A percentile compares a stretch with the other conserved stretches of the same genome.
phyloP scores from a whole-genome alignment of 1,140 invertebrate genomes.

The Temnothorax nylanderi region DNA sequence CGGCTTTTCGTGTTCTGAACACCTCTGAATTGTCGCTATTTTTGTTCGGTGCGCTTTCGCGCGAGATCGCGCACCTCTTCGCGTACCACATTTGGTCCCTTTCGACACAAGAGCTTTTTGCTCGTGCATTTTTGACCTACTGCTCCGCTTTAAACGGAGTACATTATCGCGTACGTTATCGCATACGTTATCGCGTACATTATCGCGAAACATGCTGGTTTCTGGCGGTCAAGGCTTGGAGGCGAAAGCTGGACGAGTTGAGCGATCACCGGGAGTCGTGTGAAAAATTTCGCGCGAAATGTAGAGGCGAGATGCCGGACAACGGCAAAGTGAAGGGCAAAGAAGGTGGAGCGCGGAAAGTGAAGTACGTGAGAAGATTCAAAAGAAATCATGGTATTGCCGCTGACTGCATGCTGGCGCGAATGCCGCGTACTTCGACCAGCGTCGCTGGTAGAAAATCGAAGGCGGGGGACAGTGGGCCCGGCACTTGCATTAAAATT shows the following conservation, averaged over 20 bases:
- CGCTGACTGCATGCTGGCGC: conserved; percentile 13
- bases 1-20: neutral
- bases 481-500: conserved; percentile 50
- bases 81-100: neutral
- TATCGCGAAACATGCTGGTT: neutral
- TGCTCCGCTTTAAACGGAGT: neutral
- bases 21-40: neutral
- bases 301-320: neutral
- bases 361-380: conserved; percentile 61
- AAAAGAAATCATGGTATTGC: conserved; percentile 35
- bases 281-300: neutral
- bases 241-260: neutral
- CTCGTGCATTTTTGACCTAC: conserved; percentile 18
- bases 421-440: conserved; percentile 6
- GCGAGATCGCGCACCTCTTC: neutral
- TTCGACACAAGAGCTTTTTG: neutral
- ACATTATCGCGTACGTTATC: neutral
- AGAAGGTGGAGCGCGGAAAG: neutral
- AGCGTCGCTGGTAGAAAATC: conserved; percentile 2
- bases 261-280: conserved; percentile 10
- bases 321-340: neutral
- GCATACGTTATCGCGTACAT: neutral
- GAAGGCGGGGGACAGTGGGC: neutral
- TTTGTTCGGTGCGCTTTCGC: neutral
- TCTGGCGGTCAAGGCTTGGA: conserved; percentile 28